These are phyloP conservation scores for Labeo catla DNA, from an alignment of 2,113 vertebrate species.

Conservation along the genomic window DNA sequence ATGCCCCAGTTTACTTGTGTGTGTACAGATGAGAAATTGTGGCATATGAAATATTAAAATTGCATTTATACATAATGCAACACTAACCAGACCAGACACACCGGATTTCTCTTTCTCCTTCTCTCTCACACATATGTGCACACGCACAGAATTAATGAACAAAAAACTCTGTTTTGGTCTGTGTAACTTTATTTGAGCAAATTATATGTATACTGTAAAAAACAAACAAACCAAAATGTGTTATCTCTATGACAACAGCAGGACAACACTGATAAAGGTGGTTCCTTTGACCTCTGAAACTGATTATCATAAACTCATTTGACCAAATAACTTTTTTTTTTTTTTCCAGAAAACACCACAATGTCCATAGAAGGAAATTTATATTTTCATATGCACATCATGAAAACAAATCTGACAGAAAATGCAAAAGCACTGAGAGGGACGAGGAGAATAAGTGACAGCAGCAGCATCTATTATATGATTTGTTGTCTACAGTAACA, in stretches of 20 bases:
- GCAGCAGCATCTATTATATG: conserved; percentile 24
- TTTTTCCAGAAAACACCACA: conserved; percentile 34
- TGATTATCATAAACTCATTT: conserved; percentile 4
- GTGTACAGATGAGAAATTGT: conserved; percentile 58
- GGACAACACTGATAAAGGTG: conserved; percentile 22
- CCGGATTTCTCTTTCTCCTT: conserved; percentile 2
- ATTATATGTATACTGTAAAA: conserved; percentile 95
- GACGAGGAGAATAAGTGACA: conserved; percentile 7
- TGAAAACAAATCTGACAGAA: conserved; percentile 18
- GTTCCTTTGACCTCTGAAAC: background rate
- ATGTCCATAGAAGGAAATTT: conserved; percentile 28
- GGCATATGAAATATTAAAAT: conserved; percentile 71
- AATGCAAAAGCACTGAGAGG: conserved; percentile 31
- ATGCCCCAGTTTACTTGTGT: conserved; percentile 15
- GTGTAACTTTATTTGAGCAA: conserved; percentile 96
- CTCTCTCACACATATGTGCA: conserved; percentile 5
- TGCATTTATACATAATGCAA: conserved; percentile 71
- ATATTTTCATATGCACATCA: background rate
- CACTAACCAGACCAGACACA: conserved; percentile 44
- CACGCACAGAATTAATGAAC: background rate
- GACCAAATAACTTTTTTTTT: background rate
- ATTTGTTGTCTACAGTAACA: conserved; percentile 16
- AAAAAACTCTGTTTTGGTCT: conserved; percentile 76
- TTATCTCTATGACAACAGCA: conserved; percentile 66
- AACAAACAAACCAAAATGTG: conserved; percentile 66